Percentiles rank a stretch among this genome's conserved stretches.
These are phyloP conservation scores for Sitta europaea DNA, from an alignment of 2,113 vertebrate species.

Conservation along the genomic window DNA sequence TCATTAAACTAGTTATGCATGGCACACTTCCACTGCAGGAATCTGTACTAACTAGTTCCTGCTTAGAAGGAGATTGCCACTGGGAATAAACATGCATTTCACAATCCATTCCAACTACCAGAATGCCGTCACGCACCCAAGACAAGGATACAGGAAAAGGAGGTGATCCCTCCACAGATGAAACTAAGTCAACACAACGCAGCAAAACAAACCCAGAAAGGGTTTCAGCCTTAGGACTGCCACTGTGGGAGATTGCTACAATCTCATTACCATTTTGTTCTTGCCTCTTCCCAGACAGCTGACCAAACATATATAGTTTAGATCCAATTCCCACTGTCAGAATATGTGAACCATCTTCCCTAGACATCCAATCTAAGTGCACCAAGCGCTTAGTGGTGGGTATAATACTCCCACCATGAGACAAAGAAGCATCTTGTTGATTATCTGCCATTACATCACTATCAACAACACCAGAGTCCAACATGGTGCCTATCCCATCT, in stretches of 20 bases:
- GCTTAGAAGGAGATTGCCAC: slow-evolving; percentile 87
- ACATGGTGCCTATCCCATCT: slow-evolving; percentile 70
- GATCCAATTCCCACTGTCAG: slow-evolving; percentile 92
- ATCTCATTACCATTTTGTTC: slow-evolving; percentile 83
- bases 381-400: slow-evolving; percentile 77
- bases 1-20: slow-evolving; percentile 80
- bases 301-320: slow-evolving; percentile 94
- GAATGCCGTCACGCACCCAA: slow-evolving; percentile 96
- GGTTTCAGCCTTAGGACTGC: slow-evolving; percentile 65
- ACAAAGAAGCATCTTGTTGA: slow-evolving; percentile 61
- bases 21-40: slow-evolving; percentile 78
- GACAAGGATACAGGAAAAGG: slow-evolving; percentile 93
- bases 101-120: slow-evolving; percentile 97
- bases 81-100: slow-evolving; percentile 99
- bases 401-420: slow-evolving; percentile 57
- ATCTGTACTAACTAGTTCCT: slow-evolving; percentile 50
- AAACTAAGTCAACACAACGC: slow-evolving; percentile 87
- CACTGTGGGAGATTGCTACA: slow-evolving; percentile 52
- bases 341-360: slow-evolving; percentile 95
- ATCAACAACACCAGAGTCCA: slow-evolving; percentile 67
- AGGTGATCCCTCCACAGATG: slow-evolving; percentile 90
- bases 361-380: slow-evolving; percentile 97
- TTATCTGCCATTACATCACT: slow-evolving; percentile 62
- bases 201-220: slow-evolving; percentile 85
- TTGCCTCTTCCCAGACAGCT: slow-evolving; percentile 83